These are phyloP conservation scores for Oxyruncus cristatus DNA, from an alignment of 2,113 vertebrate genomes.

Conservation along the genomic window DNA sequence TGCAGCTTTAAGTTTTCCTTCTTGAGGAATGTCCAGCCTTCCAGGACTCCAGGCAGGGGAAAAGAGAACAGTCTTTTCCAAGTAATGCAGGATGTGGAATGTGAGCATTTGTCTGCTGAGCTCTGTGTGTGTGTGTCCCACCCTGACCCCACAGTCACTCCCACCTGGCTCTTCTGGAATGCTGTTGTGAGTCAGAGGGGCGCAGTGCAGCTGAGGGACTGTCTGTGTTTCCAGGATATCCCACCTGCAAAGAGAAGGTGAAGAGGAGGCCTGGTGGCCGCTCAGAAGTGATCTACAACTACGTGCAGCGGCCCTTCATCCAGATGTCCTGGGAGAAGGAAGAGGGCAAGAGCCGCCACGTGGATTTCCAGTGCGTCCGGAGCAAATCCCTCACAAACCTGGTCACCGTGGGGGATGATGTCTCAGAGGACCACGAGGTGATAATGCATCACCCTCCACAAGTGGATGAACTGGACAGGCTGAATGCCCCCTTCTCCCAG, in stretches of 20 bases:
- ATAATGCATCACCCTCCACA: slow-evolving; percentile 77
- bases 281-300: slow-evolving; percentile 84
- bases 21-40: background rate
- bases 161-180: background rate
- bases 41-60: background rate
- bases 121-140: background rate
- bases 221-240: slow-evolving; percentile 72
- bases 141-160: background rate
- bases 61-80: background rate
- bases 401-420: slow-evolving; percentile 69
- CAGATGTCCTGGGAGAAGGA: slow-evolving; percentile 88
- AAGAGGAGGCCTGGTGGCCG: slow-evolving; percentile 79
- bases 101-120: background rate
- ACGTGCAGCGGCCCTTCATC: slow-evolving; percentile 81
- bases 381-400: slow-evolving; percentile 84
- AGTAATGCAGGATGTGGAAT: background rate
- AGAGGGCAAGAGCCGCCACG: slow-evolving; percentile 83
- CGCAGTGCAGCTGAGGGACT: background rate
- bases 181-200: background rate
- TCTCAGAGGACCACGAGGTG: slow-evolving; percentile 73
- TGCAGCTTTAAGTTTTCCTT: background rate
- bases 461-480: slow-evolving; percentile 82
- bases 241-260: slow-evolving; percentile 84
- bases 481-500: slow-evolving; percentile 75
- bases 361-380: slow-evolving; percentile 83